Percentiles rank a stretch among this genome's conserved stretches.
Evolutionary conservation across 2,888 invertebrate species (phyloP).

Genomic region (Drosophila nigricruria): DNA sequence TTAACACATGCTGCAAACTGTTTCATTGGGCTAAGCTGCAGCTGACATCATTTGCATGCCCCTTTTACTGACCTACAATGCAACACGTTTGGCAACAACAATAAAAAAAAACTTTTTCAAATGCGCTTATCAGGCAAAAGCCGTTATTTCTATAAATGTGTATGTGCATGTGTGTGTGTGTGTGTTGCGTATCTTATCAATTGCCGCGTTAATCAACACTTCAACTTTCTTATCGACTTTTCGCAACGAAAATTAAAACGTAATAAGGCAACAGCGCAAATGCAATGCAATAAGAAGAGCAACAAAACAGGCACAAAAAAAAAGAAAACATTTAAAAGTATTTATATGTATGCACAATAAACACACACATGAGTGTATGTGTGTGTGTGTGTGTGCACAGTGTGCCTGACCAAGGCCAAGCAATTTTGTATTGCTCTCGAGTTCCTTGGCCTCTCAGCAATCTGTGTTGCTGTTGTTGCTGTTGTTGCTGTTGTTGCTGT

Average conservation of each 20-base stretch:
- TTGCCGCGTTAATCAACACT: constrained; percentile 63
- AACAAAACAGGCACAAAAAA: constrained; percentile 14
- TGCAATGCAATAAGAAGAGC: constrained; percentile 25
- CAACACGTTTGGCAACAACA: constrained; percentile 26
- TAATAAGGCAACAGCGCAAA: constrained; percentile 55
- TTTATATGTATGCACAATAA: constrained; percentile 54
- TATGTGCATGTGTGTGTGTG: background rate
- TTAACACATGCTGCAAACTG: constrained; percentile 62
- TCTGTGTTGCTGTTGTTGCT: constrained; percentile 50
- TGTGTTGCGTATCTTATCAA: constrained; percentile 63
- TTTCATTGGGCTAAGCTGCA: constrained; percentile 72
- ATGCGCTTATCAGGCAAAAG: constrained; percentile 37
- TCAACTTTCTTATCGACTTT: constrained; percentile 73
- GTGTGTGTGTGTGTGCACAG: constrained; percentile 17
- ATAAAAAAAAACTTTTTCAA: constrained; percentile 9
- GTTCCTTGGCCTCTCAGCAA: constrained; percentile 78
- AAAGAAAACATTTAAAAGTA: constrained; percentile 70
- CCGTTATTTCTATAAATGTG: constrained; percentile 15
- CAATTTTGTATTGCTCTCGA: constrained; percentile 77
- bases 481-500: constrained; percentile 31
- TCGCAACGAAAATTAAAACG: constrained; percentile 74
- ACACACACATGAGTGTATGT: constrained; percentile 10
- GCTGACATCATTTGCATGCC: constrained; percentile 61
- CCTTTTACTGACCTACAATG: constrained; percentile 65
- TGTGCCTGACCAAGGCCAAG: constrained; percentile 79